Base-by-base conservation (phyloP, 2,888 invertebrate species). In the Empis stercorea region DNA sequence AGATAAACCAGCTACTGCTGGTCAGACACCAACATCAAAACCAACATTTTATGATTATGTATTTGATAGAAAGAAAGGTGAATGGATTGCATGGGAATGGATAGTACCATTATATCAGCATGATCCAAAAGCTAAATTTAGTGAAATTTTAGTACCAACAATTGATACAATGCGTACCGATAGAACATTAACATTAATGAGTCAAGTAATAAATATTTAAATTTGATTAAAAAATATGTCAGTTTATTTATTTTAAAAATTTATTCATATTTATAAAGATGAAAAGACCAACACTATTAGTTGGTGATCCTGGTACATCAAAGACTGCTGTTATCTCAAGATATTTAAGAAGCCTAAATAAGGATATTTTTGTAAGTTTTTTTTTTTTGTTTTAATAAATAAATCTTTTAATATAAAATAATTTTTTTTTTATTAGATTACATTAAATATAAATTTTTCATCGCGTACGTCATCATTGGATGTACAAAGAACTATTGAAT, bases 231-330 rank as follows among this genome's bases (percentile, higher is more conserved):
- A n/a, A n/a, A n/a, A n/a, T n/a, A n/a, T n/a, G n/a, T n/a, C n/a
- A n/a, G n/a, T n/a, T n/a, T n/a, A 10, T 32, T 32, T 32, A 13
- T 32, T 32, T 32, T 32, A 20, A 20, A 20, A 20, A 20, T 5
- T 32, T 32, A 13, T 32, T 45, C 3, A 16, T 17, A 10, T 42
- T 44, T 57, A 23, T 58, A n/a, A n/a, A 80, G 76, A 78, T 81
- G 30, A 80, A 81, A 63, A 74, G 84, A 41, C 92, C 94, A 0
- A 81, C 89, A 0, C 72, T 93, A 5, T 71, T 94, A 4, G 83
- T 93, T 0, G 94, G 94, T 1, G 92, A 93, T 58, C 88, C 91
- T 0, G 93, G 93, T 9, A 91, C 92, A 2, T 91, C 92, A 0
- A 94, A 94, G 72, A 89, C 92, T 1, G 91, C 93, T 1, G 87